Base-by-base conservation (phyloP, 2,888 invertebrate species). In the Hesperia comma region DNA sequence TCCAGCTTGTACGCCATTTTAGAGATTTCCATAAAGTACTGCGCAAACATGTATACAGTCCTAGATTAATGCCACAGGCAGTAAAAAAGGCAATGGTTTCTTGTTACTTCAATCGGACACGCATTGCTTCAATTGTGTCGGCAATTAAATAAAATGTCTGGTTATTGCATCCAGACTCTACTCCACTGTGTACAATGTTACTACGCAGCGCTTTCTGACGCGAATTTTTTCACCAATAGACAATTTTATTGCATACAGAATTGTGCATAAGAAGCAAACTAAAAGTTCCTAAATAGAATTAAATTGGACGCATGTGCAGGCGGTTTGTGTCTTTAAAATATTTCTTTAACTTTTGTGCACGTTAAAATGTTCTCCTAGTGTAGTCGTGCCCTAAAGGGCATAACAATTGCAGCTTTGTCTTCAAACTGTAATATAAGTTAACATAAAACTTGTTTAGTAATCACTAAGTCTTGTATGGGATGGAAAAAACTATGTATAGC, bases 301-400 rank as follows among this genome's bases (percentile, higher is more conserved):
- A 33, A 61, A 61, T 61, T 51, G 61, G 51, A 61, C 61, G 61
- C 61, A 61, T 61, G 7, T 49, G 33, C 19, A 61, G 61, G 61
- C 61, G 61, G 61, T 61, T 51, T 41, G 57, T 41, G n/a, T 57
- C 41, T 57, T 57, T 40, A 41, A 41, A 19, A 19, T 19, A 19
- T 49, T 49, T 1, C 10, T 49, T 19, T 49, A 17, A 10, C 4
- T 49, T 19, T 49, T 19, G 0, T 49, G 19, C 6, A 43, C 41
- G 15, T 43, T 43, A 43, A 8, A 37, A 49, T 49, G 19, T 19
- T 49, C 6, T 49, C 19, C 15, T 17, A 8, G 14, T 41, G 41
- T 4, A 41, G 41, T 41, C 12, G 26, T 26, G 26, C 26, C 41
- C 12, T 41, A 2, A 41, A n/a, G 41, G 41, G 43, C 43, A 15